These are phyloP conservation scores for Drosophila crucigera DNA, from an alignment of 2,888 invertebrate genomes.

Conservation along the genomic window DNA sequence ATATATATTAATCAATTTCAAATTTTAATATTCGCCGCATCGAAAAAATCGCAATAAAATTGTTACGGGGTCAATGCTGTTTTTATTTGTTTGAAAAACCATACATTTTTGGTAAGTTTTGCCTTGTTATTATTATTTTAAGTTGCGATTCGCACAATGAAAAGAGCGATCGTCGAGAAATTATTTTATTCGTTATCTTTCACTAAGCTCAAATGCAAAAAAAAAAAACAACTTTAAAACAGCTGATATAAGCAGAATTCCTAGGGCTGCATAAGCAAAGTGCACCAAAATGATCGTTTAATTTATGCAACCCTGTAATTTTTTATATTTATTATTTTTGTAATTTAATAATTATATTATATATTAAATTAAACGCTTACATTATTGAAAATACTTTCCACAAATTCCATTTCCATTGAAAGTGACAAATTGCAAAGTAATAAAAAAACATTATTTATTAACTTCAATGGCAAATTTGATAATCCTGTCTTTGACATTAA, in stretches of 20 bases:
- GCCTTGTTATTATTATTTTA: constrained; percentile 37
- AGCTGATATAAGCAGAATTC: not conserved
- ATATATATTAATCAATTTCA: constrained; percentile 13
- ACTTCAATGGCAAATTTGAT: constrained; percentile 8
- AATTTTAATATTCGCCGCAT: constrained; percentile 30
- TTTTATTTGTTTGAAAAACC: constrained; percentile 20
- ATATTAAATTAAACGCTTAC: too few species aligned
- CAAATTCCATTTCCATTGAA: not conserved
- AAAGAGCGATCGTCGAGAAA: not conserved
- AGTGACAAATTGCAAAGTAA: not conserved
- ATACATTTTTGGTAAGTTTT: constrained; percentile 41
- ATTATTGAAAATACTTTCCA: not conserved
- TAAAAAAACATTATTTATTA: not conserved
- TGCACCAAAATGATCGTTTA: not conserved
- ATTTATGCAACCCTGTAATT: not conserved
- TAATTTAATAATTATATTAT: not conserved
- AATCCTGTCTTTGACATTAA: constrained; percentile 26
- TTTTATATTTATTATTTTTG: not conserved
- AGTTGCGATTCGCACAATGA: constrained; percentile 33
- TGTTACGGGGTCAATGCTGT: constrained; percentile 64
- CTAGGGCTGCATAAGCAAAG: not conserved
- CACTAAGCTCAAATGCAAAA: not conserved
- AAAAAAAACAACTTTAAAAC: constrained; percentile 13
- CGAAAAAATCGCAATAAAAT: constrained; percentile 31
- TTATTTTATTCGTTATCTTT: not conserved